Conservation (phyloP, 2,888 invertebrate genomes). For the Ptychoptera contaminata region DNA sequence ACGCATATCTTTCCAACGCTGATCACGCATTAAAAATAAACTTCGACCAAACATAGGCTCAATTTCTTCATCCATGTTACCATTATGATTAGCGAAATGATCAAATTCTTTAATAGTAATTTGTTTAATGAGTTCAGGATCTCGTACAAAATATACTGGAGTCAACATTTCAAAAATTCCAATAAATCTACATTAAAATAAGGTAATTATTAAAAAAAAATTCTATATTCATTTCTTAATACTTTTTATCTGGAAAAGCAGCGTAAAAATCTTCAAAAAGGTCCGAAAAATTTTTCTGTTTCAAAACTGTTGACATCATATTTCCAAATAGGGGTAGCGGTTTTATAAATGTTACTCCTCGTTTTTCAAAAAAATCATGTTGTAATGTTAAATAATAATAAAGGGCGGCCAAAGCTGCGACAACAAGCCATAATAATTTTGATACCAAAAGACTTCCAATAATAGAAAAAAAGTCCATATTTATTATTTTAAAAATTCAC, state of each 20-base stretch:
- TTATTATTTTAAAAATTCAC: too few relatives aligned
- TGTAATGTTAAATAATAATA: conserved; percentile 18
- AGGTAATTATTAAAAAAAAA: too few relatives aligned
- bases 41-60: conserved; percentile 36
- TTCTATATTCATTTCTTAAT: too few relatives aligned
- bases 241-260: too few relatives aligned
- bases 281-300: too few relatives aligned
- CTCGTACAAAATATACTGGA: conserved; percentile 33
- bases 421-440: too few relatives aligned
- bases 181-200: conserved; percentile 29
- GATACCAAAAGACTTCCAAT: too few relatives aligned
- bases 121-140: conserved; percentile 36
- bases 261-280: too few relatives aligned
- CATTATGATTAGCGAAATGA: conserved; percentile 35
- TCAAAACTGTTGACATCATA: conserved; percentile 4
- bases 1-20: conserved; percentile 31
- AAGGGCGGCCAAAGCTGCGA: too few relatives aligned
- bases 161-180: conserved; percentile 32
- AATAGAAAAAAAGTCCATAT: too few relatives aligned
- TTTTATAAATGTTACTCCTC: conserved; percentile 16
- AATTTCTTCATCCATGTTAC: conserved; percentile 22
- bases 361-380: conserved; percentile 17
- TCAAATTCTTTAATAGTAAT: conserved; percentile 41
- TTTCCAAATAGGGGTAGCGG: conserved; percentile 20
- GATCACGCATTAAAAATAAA: conserved; percentile 31